Conservation (phyloP, 2,888 invertebrate genomes). For the Yponomeuta evonymella region DNA sequence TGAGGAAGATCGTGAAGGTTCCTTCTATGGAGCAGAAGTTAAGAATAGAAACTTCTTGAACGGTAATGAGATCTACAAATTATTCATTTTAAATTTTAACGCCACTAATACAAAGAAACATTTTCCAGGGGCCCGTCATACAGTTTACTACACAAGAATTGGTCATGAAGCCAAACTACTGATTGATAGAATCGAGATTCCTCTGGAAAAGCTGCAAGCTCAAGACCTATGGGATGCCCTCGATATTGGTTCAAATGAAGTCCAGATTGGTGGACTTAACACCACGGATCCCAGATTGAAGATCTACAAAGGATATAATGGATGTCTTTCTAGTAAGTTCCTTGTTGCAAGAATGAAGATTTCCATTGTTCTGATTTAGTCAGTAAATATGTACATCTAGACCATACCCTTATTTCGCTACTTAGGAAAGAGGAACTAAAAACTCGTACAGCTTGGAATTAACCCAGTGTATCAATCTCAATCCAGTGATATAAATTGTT, state of each 20-base stretch:
- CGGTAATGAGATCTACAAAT: constrained; percentile 58
- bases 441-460: too few species aligned
- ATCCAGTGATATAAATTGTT: too few species aligned
- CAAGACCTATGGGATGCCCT: constrained; percentile 81
- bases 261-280: constrained; percentile 91
- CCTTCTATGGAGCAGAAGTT: constrained; percentile 83
- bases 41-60: constrained; percentile 88
- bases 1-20: constrained; percentile 89
- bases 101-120: constrained; percentile 1
- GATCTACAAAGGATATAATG: constrained; percentile 90
- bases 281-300: constrained; percentile 88
- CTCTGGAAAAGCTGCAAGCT: constrained; percentile 80
- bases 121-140: constrained; percentile 81
- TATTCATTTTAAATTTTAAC: neutral
- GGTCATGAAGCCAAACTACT: constrained; percentile 82
- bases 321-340: constrained; percentile 90
- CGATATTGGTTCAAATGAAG: constrained; percentile 84
- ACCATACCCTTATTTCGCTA: too few species aligned
- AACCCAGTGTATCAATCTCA: too few species aligned
- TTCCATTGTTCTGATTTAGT: too few species aligned
- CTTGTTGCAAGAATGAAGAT: too few species aligned
- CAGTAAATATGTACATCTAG: too few species aligned
- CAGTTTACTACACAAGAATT: constrained; percentile 81
- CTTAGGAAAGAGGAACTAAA: too few species aligned
- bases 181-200: constrained; percentile 86